A percentile compares a stretch with the other conserved stretches of the same genome.
Conservation (phyloP, 2,113 vertebrate genomes). For the Mastomys coucha region DNA sequence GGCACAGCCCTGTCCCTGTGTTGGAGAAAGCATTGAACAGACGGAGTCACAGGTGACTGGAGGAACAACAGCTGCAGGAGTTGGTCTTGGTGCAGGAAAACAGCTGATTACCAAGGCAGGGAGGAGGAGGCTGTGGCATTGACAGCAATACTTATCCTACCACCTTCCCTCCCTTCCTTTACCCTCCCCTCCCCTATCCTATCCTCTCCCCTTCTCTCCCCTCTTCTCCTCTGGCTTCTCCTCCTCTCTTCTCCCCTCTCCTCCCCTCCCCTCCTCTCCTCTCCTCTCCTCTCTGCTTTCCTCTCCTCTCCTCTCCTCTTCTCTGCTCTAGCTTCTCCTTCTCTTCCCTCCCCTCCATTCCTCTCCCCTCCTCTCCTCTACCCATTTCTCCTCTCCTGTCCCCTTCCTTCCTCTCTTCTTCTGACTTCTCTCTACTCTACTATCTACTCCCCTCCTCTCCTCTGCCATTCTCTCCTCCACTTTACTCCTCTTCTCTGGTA, state of each 20-base stretch:
- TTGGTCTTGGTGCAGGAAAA: neutral
- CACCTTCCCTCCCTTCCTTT: too few relatives aligned
- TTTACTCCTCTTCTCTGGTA: rapidly evolving
- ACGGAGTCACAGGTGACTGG: too few relatives aligned
- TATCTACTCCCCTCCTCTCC: too few relatives aligned
- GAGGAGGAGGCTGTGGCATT: neutral
- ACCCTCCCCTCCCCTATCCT: too few relatives aligned
- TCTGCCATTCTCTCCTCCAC: neutral
- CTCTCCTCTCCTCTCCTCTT: neutral
- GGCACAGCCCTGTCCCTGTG: neutral
- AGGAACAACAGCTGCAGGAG: neutral
- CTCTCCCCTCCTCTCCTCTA: neutral
- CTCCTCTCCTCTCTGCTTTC: neutral
- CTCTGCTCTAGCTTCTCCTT: rapidly evolving
- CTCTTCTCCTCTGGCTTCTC: too few relatives aligned
- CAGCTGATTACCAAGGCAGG: neutral
- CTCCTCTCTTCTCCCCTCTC: too few relatives aligned
- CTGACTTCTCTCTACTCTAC: too few relatives aligned
- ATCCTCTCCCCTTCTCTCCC: too few relatives aligned
- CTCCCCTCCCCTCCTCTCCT: rapidly evolving
- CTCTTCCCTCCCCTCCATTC: too few relatives aligned
- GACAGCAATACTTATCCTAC: rapidly evolving
- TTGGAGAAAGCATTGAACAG: neutral
- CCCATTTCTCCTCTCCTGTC: too few relatives aligned
- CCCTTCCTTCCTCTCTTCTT: rapidly evolving